These are phyloP conservation scores for Orthosia cruda DNA, from an alignment of 2,888 invertebrate species.

Conservation along the genomic window DNA sequence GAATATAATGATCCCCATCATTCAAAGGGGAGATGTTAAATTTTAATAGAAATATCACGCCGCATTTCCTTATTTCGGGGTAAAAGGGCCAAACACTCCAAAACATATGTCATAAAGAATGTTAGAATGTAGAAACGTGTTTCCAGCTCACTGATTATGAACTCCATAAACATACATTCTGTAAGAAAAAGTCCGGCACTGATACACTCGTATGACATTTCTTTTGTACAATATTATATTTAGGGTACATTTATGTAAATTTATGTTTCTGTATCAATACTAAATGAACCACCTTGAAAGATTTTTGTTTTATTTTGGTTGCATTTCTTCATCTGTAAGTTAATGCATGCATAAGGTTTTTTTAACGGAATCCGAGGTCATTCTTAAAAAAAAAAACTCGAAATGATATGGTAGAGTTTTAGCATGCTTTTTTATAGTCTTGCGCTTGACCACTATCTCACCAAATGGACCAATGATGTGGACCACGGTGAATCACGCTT, in stretches of 20 bases:
- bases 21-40: background rate
- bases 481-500: no score
- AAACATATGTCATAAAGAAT: conserved; percentile 39
- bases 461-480: no score
- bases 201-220: conserved; percentile 24
- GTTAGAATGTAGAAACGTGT: conserved; percentile 38
- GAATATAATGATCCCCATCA: no score
- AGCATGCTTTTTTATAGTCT: no score
- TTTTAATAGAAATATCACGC: background rate
- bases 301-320: background rate
- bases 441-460: no score
- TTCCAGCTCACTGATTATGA: conserved; percentile 52
- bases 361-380: background rate
- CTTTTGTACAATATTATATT: conserved; percentile 33
- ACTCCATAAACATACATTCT: conserved; percentile 40
- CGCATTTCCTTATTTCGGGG: background rate
- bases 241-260: conserved; percentile 13
- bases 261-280: conserved; percentile 3
- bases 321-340: background rate
- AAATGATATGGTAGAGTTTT: no score
- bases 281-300: background rate
- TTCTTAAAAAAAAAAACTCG: background rate
- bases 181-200: conserved; percentile 29
- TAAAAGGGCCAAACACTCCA: conserved; percentile 22
- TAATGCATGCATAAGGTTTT: background rate